phyloP scores from a whole-genome alignment of 2,797 vertebrate genomes.

The Momotus momota region DNA sequence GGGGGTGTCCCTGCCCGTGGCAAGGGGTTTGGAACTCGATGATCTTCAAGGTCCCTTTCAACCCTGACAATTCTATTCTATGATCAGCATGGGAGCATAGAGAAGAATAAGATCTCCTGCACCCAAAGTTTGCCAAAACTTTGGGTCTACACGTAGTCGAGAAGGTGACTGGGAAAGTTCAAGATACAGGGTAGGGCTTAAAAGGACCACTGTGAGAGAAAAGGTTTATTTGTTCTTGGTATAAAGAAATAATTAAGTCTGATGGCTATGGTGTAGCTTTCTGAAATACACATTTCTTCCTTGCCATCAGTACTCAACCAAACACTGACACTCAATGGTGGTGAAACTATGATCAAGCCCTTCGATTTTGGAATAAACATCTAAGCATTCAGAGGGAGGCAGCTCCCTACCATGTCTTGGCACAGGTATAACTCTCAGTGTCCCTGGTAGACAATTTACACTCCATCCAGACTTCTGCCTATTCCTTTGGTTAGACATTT shows the following conservation, averaged over 20 bases:
- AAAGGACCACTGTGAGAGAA: background rate
- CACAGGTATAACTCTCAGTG: background rate
- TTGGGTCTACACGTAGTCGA: background rate
- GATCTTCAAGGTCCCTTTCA: no score
- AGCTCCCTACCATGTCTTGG: background rate
- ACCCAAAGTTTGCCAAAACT: background rate
- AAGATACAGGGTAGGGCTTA: background rate
- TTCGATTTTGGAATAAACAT: background rate
- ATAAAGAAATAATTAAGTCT: background rate
- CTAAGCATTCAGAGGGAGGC: background rate
- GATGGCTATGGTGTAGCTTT: accelerated
- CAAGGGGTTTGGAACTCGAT: no score
- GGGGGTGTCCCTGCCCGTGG: no score
- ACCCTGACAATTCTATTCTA: no score
- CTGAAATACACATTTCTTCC: background rate
- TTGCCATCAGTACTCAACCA: background rate
- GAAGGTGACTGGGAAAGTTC: background rate
- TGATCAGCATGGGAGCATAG: background rate
- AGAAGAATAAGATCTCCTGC: background rate
- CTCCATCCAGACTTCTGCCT: background rate
- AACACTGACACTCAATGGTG: background rate
- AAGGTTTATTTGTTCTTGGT: background rate
- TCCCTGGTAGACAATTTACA: background rate
- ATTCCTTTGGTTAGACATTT: background rate
- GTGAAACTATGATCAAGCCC: background rate